Percentiles rank a stretch among this genome's conserved stretches.
Evolutionary conservation across 2,113 vertebrate genomes (phyloP).

Genomic region (Phrynosoma platyrhinos): DNA sequence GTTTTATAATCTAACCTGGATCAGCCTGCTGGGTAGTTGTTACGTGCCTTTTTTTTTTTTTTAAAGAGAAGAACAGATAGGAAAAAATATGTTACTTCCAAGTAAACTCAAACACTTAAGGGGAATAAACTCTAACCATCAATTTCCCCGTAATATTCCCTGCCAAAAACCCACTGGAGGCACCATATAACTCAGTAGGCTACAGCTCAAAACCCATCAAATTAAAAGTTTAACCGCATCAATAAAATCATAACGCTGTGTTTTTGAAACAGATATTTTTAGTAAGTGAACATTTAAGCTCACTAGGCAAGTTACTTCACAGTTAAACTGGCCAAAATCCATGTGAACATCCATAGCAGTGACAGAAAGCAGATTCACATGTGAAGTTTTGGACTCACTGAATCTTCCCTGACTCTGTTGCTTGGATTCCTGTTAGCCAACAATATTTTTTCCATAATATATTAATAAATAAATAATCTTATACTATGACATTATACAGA

Average conservation of each 20-base stretch:
- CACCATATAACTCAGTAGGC: constrained; percentile 28
- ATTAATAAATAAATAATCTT: no score
- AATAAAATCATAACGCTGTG: constrained; percentile 46
- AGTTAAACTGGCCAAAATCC: not conserved
- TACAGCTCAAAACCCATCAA: constrained; percentile 42
- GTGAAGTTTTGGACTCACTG: not conserved
- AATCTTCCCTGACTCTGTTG: not conserved
- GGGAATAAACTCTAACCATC: constrained; percentile 28
- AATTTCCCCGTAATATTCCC: constrained; percentile 52
- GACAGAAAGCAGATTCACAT: not conserved
- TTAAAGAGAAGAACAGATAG: constrained; percentile 39
- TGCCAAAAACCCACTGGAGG: constrained; percentile 14
- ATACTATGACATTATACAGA: no score
- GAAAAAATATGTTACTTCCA: constrained; percentile 45
- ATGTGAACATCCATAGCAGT: not conserved
- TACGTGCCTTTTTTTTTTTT: constrained; percentile 32
- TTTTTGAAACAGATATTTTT: constrained; percentile 50
- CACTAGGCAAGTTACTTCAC: constrained; percentile 24
- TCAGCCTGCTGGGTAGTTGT: constrained; percentile 37
- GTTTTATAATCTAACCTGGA: constrained; percentile 19
- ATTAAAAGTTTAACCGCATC: constrained; percentile 57
- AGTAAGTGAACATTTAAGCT: constrained; percentile 26
- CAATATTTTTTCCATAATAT: not conserved
- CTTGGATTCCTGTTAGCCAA: not conserved
- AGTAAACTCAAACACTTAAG: constrained; percentile 50